phyloP scores from a whole-genome alignment of 2,888 invertebrate genomes.

The Ariolimax columbianus region DNA sequence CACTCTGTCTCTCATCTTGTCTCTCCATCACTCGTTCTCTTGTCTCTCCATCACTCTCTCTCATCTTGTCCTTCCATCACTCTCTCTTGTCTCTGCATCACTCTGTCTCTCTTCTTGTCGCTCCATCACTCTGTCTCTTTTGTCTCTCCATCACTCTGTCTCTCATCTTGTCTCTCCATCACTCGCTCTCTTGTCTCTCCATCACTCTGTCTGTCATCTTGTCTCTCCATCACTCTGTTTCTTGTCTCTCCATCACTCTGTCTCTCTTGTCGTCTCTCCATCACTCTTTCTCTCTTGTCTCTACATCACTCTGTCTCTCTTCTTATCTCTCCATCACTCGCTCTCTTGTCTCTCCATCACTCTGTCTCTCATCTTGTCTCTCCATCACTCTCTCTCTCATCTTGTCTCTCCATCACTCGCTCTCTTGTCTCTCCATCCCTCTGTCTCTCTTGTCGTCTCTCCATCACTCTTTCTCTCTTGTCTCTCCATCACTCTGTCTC shows the following conservation, averaged over 20 bases:
- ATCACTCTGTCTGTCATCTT: neutral
- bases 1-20: too few species aligned
- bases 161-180: neutral
- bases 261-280: neutral
- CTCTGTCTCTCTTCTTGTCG: neutral
- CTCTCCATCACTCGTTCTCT: too few species aligned
- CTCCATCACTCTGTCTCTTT: neutral
- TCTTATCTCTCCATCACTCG: neutral
- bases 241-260: too few species aligned
- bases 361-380: too few species aligned
- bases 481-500: neutral
- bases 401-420: too few species aligned
- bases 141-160: neutral
- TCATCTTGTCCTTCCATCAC: neutral
- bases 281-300: too few species aligned
- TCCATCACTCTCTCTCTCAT: too few species aligned
- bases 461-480: neutral
- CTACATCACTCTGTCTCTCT: neutral
- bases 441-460: too few species aligned
- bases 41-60: too few species aligned
- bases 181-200: neutral
- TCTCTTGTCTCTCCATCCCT: too few species aligned
- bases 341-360: neutral
- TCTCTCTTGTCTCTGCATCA: neutral
- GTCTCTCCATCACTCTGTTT: neutral